These are phyloP conservation scores for Gallinago stenura DNA, from an alignment of 2,797 vertebrate genomes.

Conservation along the genomic window DNA sequence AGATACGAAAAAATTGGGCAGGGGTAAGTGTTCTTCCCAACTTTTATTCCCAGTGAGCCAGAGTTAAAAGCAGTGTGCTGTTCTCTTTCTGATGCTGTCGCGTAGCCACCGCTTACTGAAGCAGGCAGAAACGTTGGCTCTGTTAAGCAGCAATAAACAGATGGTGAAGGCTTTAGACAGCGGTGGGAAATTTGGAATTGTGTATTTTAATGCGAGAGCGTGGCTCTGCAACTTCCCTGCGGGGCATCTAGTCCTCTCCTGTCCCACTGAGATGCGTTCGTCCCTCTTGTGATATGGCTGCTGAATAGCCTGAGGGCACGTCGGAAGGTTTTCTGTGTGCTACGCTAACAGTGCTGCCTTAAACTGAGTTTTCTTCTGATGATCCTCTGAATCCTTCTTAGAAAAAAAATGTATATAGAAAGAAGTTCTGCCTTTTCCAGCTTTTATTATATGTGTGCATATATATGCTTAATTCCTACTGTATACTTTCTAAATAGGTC, in stretches of 20 bases:
- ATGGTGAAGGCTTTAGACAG: not conserved
- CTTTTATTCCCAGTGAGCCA: not conserved
- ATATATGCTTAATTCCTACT: not conserved
- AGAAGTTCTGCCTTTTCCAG: not conserved
- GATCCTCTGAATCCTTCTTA: not conserved
- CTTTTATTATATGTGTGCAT: not conserved
- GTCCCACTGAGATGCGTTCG: not conserved
- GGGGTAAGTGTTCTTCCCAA: conserved; percentile 85
- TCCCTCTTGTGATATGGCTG: not conserved
- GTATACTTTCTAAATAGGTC: not conserved
- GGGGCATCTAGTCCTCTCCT: not conserved
- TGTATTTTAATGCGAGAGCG: not conserved
- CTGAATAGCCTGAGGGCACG: not conserved
- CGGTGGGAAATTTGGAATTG: not conserved
- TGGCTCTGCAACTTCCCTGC: not conserved
- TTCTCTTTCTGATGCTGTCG: not conserved
- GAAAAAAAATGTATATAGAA: not conserved
- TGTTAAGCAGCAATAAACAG: not conserved
- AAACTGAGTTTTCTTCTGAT: not conserved
- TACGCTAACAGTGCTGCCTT: not conserved
- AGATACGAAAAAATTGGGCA: conserved; percentile 98
- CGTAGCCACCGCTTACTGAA: not conserved
- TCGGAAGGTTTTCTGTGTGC: not conserved
- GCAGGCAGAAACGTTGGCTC: not conserved
- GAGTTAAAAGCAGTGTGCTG: not conserved